Evolutionary conservation across 2,888 invertebrate species (phyloP).

Genomic region (Agonopterix subpropinquella): DNA sequence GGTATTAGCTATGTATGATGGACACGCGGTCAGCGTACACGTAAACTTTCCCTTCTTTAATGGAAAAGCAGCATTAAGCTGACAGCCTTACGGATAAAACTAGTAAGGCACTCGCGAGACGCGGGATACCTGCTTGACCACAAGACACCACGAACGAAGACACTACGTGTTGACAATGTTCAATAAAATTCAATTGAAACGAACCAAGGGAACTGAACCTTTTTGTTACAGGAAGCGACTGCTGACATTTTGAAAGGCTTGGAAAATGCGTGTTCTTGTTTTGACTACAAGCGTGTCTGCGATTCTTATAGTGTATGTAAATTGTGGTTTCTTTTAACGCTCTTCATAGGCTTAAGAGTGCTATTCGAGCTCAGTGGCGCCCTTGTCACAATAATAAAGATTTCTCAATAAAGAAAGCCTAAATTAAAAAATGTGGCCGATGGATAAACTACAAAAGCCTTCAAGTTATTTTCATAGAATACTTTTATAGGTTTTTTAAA

Average conservation of each 20-base stretch:
- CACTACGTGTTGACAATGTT: conserved; percentile 25
- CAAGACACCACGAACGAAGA: conserved; percentile 14
- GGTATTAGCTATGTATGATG: conserved; percentile 62
- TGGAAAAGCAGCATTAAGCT: conserved; percentile 62
- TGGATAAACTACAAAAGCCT: too few relatives aligned
- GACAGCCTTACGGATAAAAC: conserved; percentile 48
- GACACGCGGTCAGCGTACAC: conserved; percentile 46
- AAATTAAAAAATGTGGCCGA: too few relatives aligned
- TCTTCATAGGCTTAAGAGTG: too few relatives aligned
- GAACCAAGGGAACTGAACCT: neutral
- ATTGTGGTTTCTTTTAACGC: too few relatives aligned
- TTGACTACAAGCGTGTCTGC: too few relatives aligned
- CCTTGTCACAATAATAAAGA: too few relatives aligned
- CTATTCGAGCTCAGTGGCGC: too few relatives aligned
- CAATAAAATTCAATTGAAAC: conserved; percentile 15
- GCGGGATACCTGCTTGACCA: conserved; percentile 38
- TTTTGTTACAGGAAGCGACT: neutral
- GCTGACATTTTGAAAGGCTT: neutral
- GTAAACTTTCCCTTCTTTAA: conserved; percentile 67
- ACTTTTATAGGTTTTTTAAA: too few relatives aligned
- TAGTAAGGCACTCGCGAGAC: conserved; percentile 36
- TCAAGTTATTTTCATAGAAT: too few relatives aligned
- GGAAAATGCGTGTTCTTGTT: too few relatives aligned
- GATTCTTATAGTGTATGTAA: too few relatives aligned
- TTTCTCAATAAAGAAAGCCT: too few relatives aligned